Conservation (phyloP, 2,797 vertebrate species). For the Prionace glauca region DNA sequence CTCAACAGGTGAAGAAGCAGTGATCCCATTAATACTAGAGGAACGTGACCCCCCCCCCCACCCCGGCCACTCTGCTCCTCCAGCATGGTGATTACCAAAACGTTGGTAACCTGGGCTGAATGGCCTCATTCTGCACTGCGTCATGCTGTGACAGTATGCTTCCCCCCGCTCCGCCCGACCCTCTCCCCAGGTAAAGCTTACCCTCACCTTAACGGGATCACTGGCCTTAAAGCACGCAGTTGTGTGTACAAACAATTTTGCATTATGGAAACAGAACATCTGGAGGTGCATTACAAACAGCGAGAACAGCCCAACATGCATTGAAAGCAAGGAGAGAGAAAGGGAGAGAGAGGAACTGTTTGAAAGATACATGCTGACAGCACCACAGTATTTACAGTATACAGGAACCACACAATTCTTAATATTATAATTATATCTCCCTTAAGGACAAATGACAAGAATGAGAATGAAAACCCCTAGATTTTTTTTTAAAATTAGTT, state of each 20-base stretch:
- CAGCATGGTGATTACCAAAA: constrained; percentile 33
- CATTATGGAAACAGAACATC: constrained; percentile 57
- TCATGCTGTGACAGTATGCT: neutral
- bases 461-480: constrained; percentile 66
- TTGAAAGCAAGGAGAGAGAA: constrained; percentile 56
- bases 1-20: constrained; percentile 47
- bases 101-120: neutral
- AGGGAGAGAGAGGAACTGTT: constrained; percentile 54
- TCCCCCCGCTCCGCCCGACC: neutral
- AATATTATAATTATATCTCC: constrained; percentile 45
- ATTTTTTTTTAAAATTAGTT: constrained; percentile 44
- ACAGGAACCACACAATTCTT: constrained; percentile 57
- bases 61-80: neutral
- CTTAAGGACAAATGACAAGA: constrained; percentile 69
- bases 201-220: constrained; percentile 56
- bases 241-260: constrained; percentile 52
- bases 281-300: constrained; percentile 57
- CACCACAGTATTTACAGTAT: constrained; percentile 59
- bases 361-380: constrained; percentile 66
- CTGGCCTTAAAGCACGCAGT: constrained; percentile 54
- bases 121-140: neutral
- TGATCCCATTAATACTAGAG: constrained; percentile 50
- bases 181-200: neutral
- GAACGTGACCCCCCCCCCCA: neutral
- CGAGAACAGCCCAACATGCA: constrained; percentile 67